A percentile compares a stretch with the other conserved stretches of the same genome.
Evolutionary conservation across 2,113 vertebrate species (phyloP).

Genomic region (Shinisaurus crocodilurus): DNA sequence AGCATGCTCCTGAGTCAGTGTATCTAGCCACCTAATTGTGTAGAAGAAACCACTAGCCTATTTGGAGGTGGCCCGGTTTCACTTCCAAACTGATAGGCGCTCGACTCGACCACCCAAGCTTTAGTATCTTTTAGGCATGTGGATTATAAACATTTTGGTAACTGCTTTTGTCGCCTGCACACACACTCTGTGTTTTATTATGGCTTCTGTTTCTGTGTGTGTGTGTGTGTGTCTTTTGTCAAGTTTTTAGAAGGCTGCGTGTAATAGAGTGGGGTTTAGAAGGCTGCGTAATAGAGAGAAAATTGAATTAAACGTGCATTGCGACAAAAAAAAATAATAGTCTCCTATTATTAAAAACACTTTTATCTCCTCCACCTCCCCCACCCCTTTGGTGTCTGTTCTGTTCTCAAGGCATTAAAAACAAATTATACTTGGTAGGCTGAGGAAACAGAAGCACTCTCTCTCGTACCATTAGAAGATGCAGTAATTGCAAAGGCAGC

Average conservation of each 20-base stretch:
- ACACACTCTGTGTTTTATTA: constrained; percentile 43
- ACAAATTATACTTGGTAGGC: constrained; percentile 10
- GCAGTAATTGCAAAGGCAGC: neutral
- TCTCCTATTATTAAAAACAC: constrained; percentile 60
- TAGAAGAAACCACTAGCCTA: no score
- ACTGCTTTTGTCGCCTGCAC: constrained; percentile 63
- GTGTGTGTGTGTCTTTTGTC: no score
- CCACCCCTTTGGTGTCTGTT: constrained; percentile 37
- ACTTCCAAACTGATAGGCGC: neutral
- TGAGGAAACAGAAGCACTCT: neutral
- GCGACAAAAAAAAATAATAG: constrained; percentile 26
- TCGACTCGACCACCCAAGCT: neutral
- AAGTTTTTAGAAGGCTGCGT: constrained; percentile 62
- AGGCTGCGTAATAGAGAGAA: constrained; percentile 71
- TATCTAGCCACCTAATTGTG: no score
- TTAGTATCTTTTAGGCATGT: no score
- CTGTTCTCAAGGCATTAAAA: constrained; percentile 33
- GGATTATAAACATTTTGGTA: constrained; percentile 45
- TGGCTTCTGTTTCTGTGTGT: neutral
- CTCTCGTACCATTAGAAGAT: neutral
- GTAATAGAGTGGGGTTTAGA: constrained; percentile 63
- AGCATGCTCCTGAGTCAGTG: no score
- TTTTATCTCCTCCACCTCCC: constrained; percentile 50
- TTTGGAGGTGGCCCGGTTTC: no score
- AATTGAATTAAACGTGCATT: constrained; percentile 73